A percentile compares a stretch with the other conserved stretches of the same genome.
Evolutionary conservation across 2,797 vertebrate species (phyloP).

Genomic region (Aldrovandia affinis): DNA sequence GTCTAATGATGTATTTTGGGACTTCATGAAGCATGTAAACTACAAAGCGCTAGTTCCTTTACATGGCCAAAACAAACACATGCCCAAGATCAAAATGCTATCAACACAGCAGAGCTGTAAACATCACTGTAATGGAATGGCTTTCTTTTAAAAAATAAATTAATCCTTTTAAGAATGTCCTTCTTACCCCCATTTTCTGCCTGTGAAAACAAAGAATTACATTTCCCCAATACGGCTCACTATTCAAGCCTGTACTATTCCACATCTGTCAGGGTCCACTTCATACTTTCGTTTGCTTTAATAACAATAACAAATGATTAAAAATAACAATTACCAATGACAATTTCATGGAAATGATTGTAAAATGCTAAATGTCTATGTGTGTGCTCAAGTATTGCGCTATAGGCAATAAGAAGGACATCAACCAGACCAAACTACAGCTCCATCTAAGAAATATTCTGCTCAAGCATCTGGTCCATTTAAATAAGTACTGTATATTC

Average conservation of each 20-base stretch:
- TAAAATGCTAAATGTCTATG: neutral
- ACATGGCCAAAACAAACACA: neutral
- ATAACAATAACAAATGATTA: neutral
- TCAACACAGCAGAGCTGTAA: neutral
- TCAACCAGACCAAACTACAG: neutral
- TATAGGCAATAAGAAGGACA: neutral
- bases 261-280: neutral
- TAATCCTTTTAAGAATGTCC: neutral
- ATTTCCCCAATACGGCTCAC: neutral
- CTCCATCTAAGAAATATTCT: neutral
- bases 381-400: neutral
- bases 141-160: slow-evolving; percentile 13
- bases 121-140: slow-evolving; percentile 3
- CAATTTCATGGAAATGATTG: neutral
- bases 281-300: too few species aligned
- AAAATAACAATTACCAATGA: neutral
- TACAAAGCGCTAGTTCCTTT: slow-evolving; percentile 15
- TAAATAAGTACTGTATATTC: neutral
- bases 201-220: neutral
- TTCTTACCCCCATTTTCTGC: neutral
- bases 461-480: neutral
- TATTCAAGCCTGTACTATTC: neutral
- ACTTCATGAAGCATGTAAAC: slow-evolving; percentile 10
- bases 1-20: slow-evolving; percentile 24
- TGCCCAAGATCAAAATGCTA: neutral